Evolutionary conservation across 2,888 invertebrate genomes (phyloP), one percentile per base, ranked within the genome.

Genomic region (Cabera pusaria): DNA sequence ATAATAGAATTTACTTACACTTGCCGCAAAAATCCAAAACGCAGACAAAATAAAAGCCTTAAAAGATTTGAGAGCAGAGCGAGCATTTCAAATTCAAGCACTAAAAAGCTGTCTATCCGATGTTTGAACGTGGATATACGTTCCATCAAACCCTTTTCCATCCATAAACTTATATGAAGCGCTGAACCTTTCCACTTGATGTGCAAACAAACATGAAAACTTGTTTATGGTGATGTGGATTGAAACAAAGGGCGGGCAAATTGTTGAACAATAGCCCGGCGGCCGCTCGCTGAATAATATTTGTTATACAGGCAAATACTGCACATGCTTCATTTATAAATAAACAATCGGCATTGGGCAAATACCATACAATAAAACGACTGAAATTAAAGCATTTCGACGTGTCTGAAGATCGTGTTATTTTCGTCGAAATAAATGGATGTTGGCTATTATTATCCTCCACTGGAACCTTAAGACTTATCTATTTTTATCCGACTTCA

Each of bases 201-300:
- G 44, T 36, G 38, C 27, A 41, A 47, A 47, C 47, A 52, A 56
- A 53, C 51, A 51, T 44, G 44, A 45, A 42, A 44, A 52, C 45
- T 49, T 50, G 46, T 50, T 56, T 57, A 55, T 51, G 46, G 49
- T 55, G 51, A 53, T 50, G 40, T 42, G 38, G 29, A 53, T 48
- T 51, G 45, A 52, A 50, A 48, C 45, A 52, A 51, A 47, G 45
- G 34, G 26, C 20, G 34, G 28, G 43, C 37, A 44, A 47, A 42
- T 37, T 43, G 38, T 25, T 36, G 20, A 20, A 28, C 34, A 29
- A 37, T 27, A 19, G 8, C 36, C 38, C 32, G 39, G 8, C 26
- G 32, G 38, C 33, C 28, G n/a, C 19, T n/a, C 22, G 3, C 2
- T 5, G 10, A 18, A n/a, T 4, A 7, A 4, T n/a, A n/a, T n/a